Evolutionary conservation across 2,888 invertebrate species (phyloP).

Genomic region (Apotomis betuletana): DNA sequence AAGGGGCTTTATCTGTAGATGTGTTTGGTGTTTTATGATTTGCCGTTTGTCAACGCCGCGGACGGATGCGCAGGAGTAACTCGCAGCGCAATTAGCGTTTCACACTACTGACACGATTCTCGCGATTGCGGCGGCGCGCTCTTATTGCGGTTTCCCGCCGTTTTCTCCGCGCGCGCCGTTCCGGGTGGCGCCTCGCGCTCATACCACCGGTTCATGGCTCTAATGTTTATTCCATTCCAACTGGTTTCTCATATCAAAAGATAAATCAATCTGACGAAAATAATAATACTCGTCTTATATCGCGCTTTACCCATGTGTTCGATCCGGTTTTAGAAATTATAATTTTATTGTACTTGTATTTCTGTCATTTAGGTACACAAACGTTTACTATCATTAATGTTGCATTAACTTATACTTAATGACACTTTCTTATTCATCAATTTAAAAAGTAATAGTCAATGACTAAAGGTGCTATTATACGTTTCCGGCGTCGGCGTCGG

Average conservation of each 20-base stretch:
- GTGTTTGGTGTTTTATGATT: slow-evolving; percentile 57
- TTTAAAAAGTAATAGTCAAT: not conserved
- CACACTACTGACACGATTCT: slow-evolving; percentile 84
- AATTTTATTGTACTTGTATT: not conserved
- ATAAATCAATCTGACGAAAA: not conserved
- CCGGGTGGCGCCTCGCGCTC: slow-evolving; percentile 77
- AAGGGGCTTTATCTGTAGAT: slow-evolving; percentile 77
- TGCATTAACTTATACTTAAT: not conserved
- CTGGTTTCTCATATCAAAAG: slow-evolving; percentile 44
- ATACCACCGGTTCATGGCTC: slow-evolving; percentile 64
- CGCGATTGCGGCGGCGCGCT: slow-evolving; percentile 64
- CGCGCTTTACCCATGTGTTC: not conserved
- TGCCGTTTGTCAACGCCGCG: slow-evolving; percentile 67
- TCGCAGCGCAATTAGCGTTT: slow-evolving; percentile 78
- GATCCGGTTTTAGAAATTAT: not conserved
- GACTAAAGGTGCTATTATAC: not conserved
- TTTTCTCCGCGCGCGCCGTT: slow-evolving; percentile 80
- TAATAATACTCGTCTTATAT: not conserved
- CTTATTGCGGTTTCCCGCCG: slow-evolving; percentile 81
- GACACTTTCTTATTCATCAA: not conserved
- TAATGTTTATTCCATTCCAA: slow-evolving; percentile 68
- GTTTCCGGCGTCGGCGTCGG: not conserved
- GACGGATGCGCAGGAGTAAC: slow-evolving; percentile 62
- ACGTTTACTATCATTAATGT: not conserved
- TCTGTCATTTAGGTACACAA: not conserved